These are phyloP conservation scores for Bathynomus jamesi DNA, from an alignment of 1,140 invertebrate species.

Conservation along the genomic window DNA sequence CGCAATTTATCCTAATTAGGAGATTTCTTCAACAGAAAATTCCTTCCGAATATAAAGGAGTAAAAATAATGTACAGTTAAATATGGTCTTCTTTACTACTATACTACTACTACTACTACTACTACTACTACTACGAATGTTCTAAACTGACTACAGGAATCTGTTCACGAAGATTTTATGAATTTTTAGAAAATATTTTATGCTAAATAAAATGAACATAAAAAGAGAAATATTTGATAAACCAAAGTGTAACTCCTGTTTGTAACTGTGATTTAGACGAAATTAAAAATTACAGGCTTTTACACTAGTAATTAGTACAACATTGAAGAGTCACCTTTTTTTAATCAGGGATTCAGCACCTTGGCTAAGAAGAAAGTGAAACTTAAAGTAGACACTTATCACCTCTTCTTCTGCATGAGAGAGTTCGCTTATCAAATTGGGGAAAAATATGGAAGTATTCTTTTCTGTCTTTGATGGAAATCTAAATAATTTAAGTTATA, in stretches of 20 bases:
- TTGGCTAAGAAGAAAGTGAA: constrained; percentile 54
- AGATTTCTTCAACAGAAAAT: too few species aligned
- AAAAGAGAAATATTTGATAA: not conserved
- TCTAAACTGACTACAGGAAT: too few species aligned
- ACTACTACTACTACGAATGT: too few species aligned
- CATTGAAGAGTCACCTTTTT: not conserved
- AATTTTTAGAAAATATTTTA: too few species aligned
- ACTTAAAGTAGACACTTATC: constrained; percentile 61
- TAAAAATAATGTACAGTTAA: too few species aligned
- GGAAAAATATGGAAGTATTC: constrained; percentile 78
- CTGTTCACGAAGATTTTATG: too few species aligned
- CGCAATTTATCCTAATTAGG: too few species aligned
- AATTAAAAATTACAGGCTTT: not conserved
- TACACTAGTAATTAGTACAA: not conserved
- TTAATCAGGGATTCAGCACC: constrained; percentile 57
- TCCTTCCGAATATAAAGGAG: too few species aligned
- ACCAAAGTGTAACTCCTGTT: not conserved
- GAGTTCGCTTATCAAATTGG: constrained; percentile 77
- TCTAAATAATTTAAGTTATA: constrained; percentile 44
- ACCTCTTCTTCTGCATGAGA: constrained; percentile 77
- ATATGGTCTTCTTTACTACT: too few species aligned
- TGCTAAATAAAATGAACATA: not conserved
- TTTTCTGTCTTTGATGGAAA: constrained; percentile 76
- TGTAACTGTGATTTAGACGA: not conserved
- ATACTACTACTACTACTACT: too few species aligned